Base-by-base conservation (phyloP, 2,113 vertebrate species). In the Scomber japonicus region DNA sequence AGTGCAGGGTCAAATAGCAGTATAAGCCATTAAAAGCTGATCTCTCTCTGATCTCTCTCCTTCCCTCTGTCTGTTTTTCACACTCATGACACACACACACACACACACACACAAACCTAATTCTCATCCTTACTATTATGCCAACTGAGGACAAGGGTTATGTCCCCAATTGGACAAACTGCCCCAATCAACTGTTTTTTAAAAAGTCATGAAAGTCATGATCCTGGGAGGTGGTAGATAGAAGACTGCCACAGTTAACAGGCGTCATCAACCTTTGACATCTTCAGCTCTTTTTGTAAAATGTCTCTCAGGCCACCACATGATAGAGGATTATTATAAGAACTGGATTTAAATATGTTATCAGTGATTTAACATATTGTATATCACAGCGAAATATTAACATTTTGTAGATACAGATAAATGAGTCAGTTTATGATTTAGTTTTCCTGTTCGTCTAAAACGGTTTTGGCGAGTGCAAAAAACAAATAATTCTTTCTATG, bases 1-100 rank as follows among this genome's bases (percentile, higher is more conserved):
- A 61, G 60, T 61, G 76, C 27, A 65, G 50, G 64, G 50, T 75
- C 70, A 85, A 80, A 84, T 77, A 82, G 81, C 71, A 75, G 49
- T 27, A 24, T 27, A 14, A 55, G 72, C 59, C 45, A 60, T 74
- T 51, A 68, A 12, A 27, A 81, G 46, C 57, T 51, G 24, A 10
- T 64, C 56, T 60, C 56, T 60, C 80, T 59, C 2, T 75, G 44
- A 70, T 69, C 62, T 54, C 30, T 50, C 1, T 31, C 15, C 64
- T 14, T 21, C 27, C 59, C 2, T 60, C 4, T 46, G n/a, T 19
- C 13, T 50, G 14, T 44, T 8, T 31, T 4, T 11, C 27, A 35
- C 49, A 51, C 51, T 9, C 46, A 17, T 24, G 24, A 53, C 35
- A 30, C 27, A 3, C 56, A 24, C 15, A 48, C 44, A 30, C 35